Conservation (phyloP, 2,797 vertebrate species). For the Eurystomus glaucurus region DNA sequence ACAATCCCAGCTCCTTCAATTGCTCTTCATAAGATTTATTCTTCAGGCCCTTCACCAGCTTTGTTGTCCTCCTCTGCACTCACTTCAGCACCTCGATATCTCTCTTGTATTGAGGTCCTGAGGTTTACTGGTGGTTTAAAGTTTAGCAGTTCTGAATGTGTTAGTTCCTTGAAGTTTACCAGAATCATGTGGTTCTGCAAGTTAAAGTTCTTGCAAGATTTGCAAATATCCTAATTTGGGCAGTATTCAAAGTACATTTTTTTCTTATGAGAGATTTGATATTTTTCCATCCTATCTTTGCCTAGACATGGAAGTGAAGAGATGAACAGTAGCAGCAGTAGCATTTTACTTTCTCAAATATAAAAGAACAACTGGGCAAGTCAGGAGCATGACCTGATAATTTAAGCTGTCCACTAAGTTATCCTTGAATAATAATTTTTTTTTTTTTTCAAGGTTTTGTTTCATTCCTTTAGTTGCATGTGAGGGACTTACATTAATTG, state of each 20-base stretch:
- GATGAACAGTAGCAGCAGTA: background rate
- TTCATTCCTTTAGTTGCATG: background rate
- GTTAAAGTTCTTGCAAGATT: background rate
- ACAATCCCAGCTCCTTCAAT: too few species aligned
- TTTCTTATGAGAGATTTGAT: background rate
- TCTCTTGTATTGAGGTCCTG: too few species aligned
- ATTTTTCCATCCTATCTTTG: background rate
- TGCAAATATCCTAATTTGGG: background rate
- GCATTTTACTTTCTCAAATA: slow-evolving; percentile 6
- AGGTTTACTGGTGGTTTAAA: rapidly evolving
- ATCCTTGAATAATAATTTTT: background rate
- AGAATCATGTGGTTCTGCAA: background rate
- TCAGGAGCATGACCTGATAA: background rate
- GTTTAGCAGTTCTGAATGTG: background rate
- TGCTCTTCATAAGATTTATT: too few species aligned
- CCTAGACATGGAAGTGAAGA: background rate
- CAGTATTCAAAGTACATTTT: background rate
- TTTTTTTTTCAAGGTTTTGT: background rate
- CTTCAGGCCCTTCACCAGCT: too few species aligned
- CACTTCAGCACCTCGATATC: too few species aligned
- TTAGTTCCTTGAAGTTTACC: background rate
- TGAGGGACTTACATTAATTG: background rate
- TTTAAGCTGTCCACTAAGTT: background rate
- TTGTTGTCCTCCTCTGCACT: too few species aligned
- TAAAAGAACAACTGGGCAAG: background rate